Evolutionary conservation across 1,140 invertebrate genomes (phyloP), one percentile per base, ranked within the genome.

Genomic region (Nautilus pompilius): DNA sequence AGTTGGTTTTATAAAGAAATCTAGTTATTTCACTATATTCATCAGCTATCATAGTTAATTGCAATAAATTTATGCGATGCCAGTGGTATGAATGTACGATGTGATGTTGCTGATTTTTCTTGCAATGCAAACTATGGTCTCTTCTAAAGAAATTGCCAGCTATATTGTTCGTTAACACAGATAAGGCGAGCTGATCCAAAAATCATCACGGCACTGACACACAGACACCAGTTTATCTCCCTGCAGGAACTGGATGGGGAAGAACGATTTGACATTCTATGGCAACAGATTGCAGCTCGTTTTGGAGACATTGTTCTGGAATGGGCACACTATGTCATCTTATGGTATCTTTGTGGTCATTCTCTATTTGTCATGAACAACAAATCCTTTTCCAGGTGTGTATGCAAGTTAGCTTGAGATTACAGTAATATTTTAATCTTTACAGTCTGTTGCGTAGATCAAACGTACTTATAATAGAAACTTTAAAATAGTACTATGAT

Each of bases 361-460:
- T 58, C 56, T 36, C 32, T n/a, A 24, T 58, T 58, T 34, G 32
- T 58, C 6, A 53, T 53, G 49, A 53, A 53, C 24, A 53, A 34
- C 17, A 22, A 36, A 17, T 22, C 32, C n/a, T 58, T 30, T n/a
- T 36, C 56, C n/a, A 32, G 56, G 56, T 58, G 33, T 15, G 32
- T 58, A 22, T 26, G 46, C 32, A 30, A 13, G 26, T 51, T 57
- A 22, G 4, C n/a, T n/a, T n/a, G n/a, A n/a, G n/a, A n/a, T n/a
- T n/a, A n/a, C n/a, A n/a, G n/a, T n/a, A n/a, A n/a, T n/a, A n/a
- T n/a, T n/a, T n/a, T n/a, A n/a, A n/a, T n/a, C n/a, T n/a, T n/a
- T n/a, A n/a, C n/a, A n/a, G n/a, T n/a, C n/a, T n/a, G n/a, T n/a
- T n/a, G n/a, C n/a, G n/a, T n/a, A n/a, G n/a, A n/a, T n/a, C n/a